Evolutionary conservation across 2,113 vertebrate species (phyloP).

Genomic region (Pelodiscus sinensis): DNA sequence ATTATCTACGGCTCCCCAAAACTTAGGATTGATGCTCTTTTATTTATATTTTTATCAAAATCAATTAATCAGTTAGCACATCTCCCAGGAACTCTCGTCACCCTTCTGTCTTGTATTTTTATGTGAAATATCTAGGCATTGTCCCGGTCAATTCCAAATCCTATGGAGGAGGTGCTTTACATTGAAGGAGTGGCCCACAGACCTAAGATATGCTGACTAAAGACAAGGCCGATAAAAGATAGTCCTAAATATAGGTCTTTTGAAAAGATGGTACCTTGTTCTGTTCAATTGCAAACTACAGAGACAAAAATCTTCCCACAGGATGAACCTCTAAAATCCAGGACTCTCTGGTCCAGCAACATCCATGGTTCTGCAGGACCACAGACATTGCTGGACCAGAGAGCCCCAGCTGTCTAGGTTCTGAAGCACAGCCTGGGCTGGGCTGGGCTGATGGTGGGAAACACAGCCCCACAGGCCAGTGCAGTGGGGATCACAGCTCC

Average conservation of each 20-base stretch:
- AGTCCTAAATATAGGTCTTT: not conserved
- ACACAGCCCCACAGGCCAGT: no score
- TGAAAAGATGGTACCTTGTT: not conserved
- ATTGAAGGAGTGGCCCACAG: not conserved
- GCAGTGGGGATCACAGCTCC: no score
- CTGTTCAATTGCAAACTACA: not conserved
- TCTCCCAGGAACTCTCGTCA: not conserved
- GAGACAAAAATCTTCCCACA: not conserved
- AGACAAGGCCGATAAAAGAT: not conserved
- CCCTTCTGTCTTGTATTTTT: not conserved
- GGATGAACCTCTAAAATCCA: no score
- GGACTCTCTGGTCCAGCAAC: no score
- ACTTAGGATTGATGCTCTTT: not conserved
- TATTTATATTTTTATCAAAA: not conserved
- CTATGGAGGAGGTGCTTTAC: not conserved
- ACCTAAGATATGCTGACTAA: conserved; percentile 20
- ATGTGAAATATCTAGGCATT: not conserved
- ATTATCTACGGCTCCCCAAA: not conserved
- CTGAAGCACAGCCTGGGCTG: no score
- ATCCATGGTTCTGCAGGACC: no score
- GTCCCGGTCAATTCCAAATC: not conserved
- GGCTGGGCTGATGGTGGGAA: no score
- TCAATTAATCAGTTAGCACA: not conserved
- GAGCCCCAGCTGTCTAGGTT: no score
- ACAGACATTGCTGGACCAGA: no score